Percentiles rank a stretch among this genome's conserved stretches.
phyloP scores from a whole-genome alignment of 2,113 vertebrate species.

The Acanthisitta chloris region DNA sequence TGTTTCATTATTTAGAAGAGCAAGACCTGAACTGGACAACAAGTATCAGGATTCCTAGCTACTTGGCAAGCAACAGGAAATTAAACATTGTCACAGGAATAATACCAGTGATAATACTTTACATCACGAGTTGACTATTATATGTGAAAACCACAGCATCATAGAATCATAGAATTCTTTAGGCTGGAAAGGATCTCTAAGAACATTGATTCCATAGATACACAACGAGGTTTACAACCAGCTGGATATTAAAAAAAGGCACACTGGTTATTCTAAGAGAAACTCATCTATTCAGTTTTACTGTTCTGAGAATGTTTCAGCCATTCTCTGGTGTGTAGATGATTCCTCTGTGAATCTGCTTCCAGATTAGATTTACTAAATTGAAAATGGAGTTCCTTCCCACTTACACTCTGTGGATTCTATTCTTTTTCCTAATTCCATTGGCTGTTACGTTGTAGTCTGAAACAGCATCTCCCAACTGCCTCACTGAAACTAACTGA shows the following conservation, averaged over 20 bases:
- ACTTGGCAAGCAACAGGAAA: background rate
- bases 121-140: background rate
- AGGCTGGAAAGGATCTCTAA: background rate
- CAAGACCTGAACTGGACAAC: background rate
- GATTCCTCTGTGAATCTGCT: background rate
- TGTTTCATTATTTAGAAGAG: background rate
- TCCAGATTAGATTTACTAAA: background rate
- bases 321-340: background rate
- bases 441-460: background rate
- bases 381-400: background rate
- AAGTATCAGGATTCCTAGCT: background rate
- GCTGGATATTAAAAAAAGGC: background rate
- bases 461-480: slow-evolving; percentile 53
- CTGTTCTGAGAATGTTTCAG: background rate
- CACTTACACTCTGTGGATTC: background rate
- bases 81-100: background rate
- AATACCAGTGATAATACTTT: background rate
- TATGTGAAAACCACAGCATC: background rate
- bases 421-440: background rate
- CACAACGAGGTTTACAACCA: background rate
- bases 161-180: background rate
- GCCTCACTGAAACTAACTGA: slow-evolving; percentile 41
- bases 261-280: background rate
- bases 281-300: background rate
- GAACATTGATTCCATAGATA: background rate